Conservation (phyloP, 2,113 vertebrate genomes). For the Stigmatopora nigra region DNA sequence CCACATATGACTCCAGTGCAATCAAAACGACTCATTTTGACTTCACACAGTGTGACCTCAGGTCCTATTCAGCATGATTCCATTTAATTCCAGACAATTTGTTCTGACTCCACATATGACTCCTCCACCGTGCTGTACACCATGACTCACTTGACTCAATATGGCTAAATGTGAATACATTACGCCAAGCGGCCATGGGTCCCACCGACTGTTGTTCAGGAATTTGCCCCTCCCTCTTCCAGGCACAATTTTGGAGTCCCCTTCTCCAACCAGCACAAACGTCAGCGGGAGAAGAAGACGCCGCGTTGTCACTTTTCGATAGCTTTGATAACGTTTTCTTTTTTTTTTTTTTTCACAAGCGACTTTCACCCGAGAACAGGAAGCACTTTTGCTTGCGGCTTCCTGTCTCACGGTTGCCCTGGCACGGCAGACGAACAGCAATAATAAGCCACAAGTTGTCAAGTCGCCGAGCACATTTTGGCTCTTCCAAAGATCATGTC, state of each 20-base stretch:
- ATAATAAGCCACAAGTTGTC: background rate
- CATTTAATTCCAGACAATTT: background rate
- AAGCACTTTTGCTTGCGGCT: background rate
- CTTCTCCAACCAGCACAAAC: background rate
- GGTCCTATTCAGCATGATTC: background rate
- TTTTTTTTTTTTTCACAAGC: background rate
- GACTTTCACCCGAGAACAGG: background rate
- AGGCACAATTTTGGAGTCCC: background rate
- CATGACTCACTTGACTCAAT: too few species aligned
- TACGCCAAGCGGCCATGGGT: slow-evolving; percentile 56
- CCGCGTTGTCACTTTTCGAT: background rate
- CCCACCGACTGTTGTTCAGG: background rate
- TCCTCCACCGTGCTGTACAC: too few species aligned
- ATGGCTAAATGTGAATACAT: too few species aligned
- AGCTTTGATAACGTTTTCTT: background rate
- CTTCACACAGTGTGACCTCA: too few species aligned
- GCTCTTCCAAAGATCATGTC: background rate
- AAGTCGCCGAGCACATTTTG: background rate
- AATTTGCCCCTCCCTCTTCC: background rate
- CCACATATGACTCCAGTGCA: too few species aligned
- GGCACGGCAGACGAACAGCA: background rate
- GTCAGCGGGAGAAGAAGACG: background rate
- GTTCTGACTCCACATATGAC: background rate
- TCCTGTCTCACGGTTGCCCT: background rate
- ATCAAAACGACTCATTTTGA: too few species aligned